Conservation (phyloP, 1,140 invertebrate species). For the Nasonia giraulti region DNA sequence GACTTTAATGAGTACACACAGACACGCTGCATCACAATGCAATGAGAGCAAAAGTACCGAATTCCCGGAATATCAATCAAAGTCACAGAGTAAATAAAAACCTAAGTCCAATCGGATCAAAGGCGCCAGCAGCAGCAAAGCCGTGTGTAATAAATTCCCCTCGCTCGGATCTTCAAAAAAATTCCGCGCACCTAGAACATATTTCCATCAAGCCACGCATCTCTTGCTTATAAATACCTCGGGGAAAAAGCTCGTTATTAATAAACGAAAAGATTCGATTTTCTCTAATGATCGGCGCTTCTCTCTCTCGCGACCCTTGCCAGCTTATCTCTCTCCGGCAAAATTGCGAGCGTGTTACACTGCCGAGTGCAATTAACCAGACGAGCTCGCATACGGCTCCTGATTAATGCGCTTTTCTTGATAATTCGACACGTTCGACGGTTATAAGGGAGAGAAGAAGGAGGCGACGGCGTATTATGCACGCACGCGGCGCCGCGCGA, state of each 20-base stretch:
- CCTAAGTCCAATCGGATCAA: background rate
- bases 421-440: constrained; percentile 36
- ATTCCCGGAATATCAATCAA: too few species aligned
- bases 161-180: too few species aligned
- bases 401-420: constrained; percentile 44
- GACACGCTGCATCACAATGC: too few species aligned
- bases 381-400: background rate
- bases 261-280: constrained; percentile 25
- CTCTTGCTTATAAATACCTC: background rate
- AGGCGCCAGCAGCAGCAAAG: background rate
- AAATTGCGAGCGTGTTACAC: constrained; percentile 13
- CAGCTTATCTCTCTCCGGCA: background rate
- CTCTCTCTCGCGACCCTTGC: background rate
- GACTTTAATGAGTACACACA: too few species aligned
- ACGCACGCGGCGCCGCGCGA: background rate
- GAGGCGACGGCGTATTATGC: background rate
- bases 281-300: constrained; percentile 28
- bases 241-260: constrained; percentile 20
- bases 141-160: background rate
- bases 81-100: too few species aligned
- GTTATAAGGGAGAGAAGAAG: background rate
- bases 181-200: background rate
- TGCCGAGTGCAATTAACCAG: constrained; percentile 21
- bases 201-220: background rate
- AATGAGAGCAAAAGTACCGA: too few species aligned